Evolutionary conservation across 2,113 vertebrate genomes (phyloP).

Genomic region (Petromus typicus): DNA sequence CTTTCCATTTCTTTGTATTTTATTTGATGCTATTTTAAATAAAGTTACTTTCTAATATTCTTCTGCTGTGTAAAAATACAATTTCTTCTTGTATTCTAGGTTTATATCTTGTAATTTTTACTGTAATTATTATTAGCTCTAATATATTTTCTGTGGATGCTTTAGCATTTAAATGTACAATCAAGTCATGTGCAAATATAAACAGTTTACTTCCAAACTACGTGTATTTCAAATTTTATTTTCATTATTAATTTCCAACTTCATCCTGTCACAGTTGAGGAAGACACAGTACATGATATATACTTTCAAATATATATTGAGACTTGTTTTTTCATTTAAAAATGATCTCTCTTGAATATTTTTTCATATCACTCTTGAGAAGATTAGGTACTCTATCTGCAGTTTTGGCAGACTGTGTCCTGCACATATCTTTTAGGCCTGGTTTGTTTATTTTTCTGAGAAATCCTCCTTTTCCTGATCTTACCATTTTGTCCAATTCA

Average conservation of each 20-base stretch:
- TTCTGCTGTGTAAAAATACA: background rate
- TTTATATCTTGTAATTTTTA: background rate
- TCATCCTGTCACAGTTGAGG: background rate
- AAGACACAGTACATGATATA: background rate
- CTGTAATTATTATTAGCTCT: background rate
- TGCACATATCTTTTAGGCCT: background rate
- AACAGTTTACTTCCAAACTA: background rate
- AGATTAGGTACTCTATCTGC: background rate
- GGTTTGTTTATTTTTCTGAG: background rate
- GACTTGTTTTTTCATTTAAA: background rate
- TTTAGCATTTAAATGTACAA: background rate
- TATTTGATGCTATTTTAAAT: background rate
- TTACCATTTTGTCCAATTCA: background rate
- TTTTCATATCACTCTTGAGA: background rate
- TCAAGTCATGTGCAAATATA: background rate
- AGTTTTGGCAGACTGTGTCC: background rate
- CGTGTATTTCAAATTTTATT: background rate
- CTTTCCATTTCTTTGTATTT: background rate
- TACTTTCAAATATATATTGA: background rate
- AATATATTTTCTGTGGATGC: background rate
- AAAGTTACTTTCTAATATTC: background rate
- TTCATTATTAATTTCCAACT: background rate
- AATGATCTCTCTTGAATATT: background rate
- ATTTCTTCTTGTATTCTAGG: background rate
- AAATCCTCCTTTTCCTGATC: background rate